Base-by-base conservation (phyloP, 2,797 vertebrate genomes). In the Scarus forsteni region DNA sequence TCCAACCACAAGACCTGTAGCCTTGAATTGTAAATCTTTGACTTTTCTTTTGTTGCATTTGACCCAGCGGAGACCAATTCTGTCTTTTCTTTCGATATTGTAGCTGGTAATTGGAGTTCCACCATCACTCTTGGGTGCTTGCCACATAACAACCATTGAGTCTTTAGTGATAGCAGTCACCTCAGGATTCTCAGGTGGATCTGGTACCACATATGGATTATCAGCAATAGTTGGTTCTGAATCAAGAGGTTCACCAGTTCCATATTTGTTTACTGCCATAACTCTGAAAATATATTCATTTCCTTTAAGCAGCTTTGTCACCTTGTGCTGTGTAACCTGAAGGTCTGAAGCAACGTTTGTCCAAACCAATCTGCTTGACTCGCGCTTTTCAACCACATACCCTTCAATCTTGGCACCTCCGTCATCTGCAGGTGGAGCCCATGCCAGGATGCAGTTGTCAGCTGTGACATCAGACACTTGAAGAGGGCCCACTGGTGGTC, bases 241-340 rank as follows among this genome's bases (percentile, higher is more conserved):
- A 79, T 98, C 97, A 72, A 99, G 94, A 38, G 96, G 79, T 80
- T 99, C 98, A 42, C 98, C 98, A 81, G 96, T 77, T 74, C 98
- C 98, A 0, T 97, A 99, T 91, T 99, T 99, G 92, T 99, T 99
- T 64, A 98, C 94, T 79, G 98, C 98, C 96, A 99, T 98, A 54
- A 99, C 96, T 90, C 98, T 96, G 91, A 99, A 99, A 55, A 99
- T 95, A 1, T 99, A 99, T 89, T 99, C 98, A 88, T 99, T 99
- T 93, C 97, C 97, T 93, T 99, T 97, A 60, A 99, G 92, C 62
- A 99, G 92, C 86, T 98, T 99, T 65, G 96, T 96, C 60, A 98
- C 98, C 78, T 98, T 97, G 59, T 93, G 77, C 82, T 97, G 94
- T 80, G 95, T 99, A 73, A 94, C 87, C 60, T 94, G 94, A 70